phyloP scores from a whole-genome alignment of 2,113 vertebrate species.

The Ardeotis arabs region DNA sequence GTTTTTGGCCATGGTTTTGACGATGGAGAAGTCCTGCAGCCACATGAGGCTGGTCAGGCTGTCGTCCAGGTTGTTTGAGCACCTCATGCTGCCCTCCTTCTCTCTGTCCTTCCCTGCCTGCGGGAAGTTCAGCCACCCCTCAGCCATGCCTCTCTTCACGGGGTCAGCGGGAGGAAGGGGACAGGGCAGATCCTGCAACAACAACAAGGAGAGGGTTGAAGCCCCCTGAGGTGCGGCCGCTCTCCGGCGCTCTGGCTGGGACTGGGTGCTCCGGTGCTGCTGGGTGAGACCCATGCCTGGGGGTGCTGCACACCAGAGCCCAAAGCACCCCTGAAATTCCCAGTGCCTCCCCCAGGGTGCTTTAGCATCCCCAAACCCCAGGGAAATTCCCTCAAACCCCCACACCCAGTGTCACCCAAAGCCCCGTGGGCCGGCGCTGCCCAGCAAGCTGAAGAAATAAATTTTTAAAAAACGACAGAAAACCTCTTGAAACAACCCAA shows the following conservation, averaged over 20 bases:
- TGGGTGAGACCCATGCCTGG: background rate
- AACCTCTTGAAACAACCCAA: background rate
- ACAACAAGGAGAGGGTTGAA: background rate
- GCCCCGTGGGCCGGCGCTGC: background rate
- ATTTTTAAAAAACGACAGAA: background rate
- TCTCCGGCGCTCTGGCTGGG: background rate
- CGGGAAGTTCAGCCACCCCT: conserved; percentile 77
- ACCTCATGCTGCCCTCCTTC: conserved; percentile 65
- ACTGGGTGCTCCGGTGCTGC: background rate
- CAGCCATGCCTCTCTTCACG: conserved; percentile 70
- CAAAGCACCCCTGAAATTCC: background rate
- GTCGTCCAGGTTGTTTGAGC: conserved; percentile 83
- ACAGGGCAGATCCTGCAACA: conserved; percentile 20
- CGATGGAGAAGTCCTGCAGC: conserved; percentile 93
- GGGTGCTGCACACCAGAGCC: background rate
- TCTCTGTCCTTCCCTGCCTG: conserved; percentile 72
- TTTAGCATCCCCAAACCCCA: too few species aligned
- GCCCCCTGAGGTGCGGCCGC: background rate
- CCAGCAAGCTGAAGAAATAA: background rate
- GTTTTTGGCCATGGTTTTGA: too few species aligned
- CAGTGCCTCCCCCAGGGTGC: too few species aligned
- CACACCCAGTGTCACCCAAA: too few species aligned
- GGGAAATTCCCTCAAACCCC: too few species aligned
- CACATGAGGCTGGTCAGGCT: conserved; percentile 95
- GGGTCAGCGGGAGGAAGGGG: background rate